Conservation (phyloP, 2,888 invertebrate genomes). For the Drosophila subsilvestris region DNA sequence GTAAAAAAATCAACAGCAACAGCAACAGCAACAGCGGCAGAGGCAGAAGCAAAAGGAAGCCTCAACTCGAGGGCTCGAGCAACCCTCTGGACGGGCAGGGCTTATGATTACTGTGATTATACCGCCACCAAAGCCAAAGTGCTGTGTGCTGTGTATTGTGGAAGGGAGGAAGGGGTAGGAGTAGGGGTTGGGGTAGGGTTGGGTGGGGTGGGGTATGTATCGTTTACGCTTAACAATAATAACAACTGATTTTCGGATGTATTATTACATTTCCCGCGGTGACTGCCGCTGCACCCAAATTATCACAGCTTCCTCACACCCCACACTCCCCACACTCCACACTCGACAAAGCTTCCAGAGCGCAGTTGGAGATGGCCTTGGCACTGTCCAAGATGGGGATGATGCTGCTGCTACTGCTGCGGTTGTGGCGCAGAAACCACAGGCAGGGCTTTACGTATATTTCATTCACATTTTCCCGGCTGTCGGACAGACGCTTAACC, state of each 20-base stretch:
- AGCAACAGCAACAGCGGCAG: background rate
- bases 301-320: conserved; percentile 76
- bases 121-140: conserved; percentile 53
- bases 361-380: background rate
- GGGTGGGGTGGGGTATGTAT: conserved; percentile 30
- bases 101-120: conserved; percentile 76
- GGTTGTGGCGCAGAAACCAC: conserved; percentile 49
- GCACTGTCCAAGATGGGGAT: background rate
- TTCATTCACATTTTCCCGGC: conserved; percentile 2
- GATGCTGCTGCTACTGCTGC: conserved; percentile 28
- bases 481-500: conserved; percentile 16
- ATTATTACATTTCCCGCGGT: conserved; percentile 78
- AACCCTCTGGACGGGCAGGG: conserved; percentile 31
- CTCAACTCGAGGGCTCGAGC: background rate
- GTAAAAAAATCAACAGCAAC: conserved; percentile 54
- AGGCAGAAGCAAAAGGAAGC: background rate
- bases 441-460: conserved; percentile 18
- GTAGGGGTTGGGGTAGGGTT: background rate
- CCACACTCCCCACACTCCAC: too few relatives aligned
- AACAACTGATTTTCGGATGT: conserved; percentile 80
- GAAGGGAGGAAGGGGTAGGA: conserved; percentile 13
- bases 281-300: conserved; percentile 72
- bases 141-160: conserved; percentile 37
- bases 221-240: conserved; percentile 78
- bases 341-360: background rate